Base-by-base conservation (phyloP, 2,113 vertebrate genomes). In the Bos javanicus region DNA sequence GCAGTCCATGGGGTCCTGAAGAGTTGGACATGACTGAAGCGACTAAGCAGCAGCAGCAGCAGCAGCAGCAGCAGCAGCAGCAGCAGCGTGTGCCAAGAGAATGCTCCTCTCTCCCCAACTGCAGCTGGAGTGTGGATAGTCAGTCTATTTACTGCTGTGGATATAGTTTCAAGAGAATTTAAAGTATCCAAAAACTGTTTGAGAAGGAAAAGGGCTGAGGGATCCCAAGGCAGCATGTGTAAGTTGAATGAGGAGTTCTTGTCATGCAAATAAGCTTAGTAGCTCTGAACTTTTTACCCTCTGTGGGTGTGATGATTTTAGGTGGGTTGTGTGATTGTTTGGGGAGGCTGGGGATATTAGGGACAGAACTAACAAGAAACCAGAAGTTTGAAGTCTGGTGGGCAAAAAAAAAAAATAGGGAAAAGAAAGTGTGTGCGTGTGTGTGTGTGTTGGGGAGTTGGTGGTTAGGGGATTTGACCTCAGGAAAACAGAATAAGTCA, bases 161-260 rank as follows among this genome's bases (percentile, higher is more conserved):
- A 57, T 80, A 56, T 21, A 76, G 64, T 89, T 88, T 78, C 80
- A 94, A 92, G 74, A 87, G 71, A 76, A 21, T 96, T 89, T 91
- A 26, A 52, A 46, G 46, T 33, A 54, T 30, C 25, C 13, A 90
- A 67, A 26, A 60, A 5, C 13, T 89, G 19, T 62, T 64, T 95
- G 83, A 36, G 50, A 94, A 91, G 62, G 11, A 67, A 89, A 67
- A 23, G 8, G 21, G 10, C 21, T 28, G 48, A 96, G 62, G 82
- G 59, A 36, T 78, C 36, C 12, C 10, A 56, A 96, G 54, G 33
- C 59, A 96, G 48, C 46, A 48, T 54, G n/a, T 91, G 8, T 54
- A 71, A 67, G 6, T 60, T 76, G 67, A 96, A 87, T 67, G 86
- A 92, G 57, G 78, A 87, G 46, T 89, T 59, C 33, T 85, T 96